Conservation (phyloP, 2,797 vertebrate genomes). For the Gephyroberyx darwinii region DNA sequence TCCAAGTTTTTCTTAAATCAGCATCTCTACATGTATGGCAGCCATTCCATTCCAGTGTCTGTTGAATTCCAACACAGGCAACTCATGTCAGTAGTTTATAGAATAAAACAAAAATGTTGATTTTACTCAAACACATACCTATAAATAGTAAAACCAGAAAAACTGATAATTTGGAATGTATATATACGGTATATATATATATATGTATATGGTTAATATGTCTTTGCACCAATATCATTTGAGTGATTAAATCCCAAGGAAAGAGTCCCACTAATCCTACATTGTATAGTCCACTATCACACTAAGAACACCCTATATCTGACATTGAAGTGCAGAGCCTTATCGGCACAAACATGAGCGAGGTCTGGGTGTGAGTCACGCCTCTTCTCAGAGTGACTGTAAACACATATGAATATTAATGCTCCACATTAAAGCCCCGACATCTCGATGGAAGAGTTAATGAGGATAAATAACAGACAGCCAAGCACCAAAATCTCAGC, state of each 20-base stretch:
- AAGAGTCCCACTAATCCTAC: too few species aligned
- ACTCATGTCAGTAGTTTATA: too few species aligned
- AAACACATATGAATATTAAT: slow-evolving; percentile 87
- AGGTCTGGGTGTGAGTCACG: slow-evolving; percentile 67
- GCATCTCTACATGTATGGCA: too few species aligned
- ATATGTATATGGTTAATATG: slow-evolving; percentile 18
- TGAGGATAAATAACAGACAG: slow-evolving; percentile 85
- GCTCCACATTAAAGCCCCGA: slow-evolving; percentile 74
- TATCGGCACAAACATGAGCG: slow-evolving; percentile 65
- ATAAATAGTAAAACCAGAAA: too few species aligned
- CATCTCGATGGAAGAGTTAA: slow-evolving; percentile 80
- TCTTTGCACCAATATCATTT: slow-evolving; percentile 31
- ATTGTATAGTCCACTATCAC: slow-evolving; percentile 22
- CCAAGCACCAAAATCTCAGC: slow-evolving; percentile 74
- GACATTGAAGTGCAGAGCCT: slow-evolving; percentile 50
- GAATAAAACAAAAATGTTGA: too few species aligned
- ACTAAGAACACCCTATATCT: not conserved
- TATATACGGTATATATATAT: too few species aligned
- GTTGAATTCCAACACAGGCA: too few species aligned
- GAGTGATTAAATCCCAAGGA: slow-evolving; percentile 8
- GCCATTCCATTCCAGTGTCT: too few species aligned
- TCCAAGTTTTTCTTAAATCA: too few species aligned
- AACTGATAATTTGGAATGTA: too few species aligned
- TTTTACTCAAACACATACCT: too few species aligned
- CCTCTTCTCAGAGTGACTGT: slow-evolving; percentile 73